These are phyloP conservation scores for Elgaria multicarinata DNA, from an alignment of 2,113 vertebrate species.

Conservation along the genomic window DNA sequence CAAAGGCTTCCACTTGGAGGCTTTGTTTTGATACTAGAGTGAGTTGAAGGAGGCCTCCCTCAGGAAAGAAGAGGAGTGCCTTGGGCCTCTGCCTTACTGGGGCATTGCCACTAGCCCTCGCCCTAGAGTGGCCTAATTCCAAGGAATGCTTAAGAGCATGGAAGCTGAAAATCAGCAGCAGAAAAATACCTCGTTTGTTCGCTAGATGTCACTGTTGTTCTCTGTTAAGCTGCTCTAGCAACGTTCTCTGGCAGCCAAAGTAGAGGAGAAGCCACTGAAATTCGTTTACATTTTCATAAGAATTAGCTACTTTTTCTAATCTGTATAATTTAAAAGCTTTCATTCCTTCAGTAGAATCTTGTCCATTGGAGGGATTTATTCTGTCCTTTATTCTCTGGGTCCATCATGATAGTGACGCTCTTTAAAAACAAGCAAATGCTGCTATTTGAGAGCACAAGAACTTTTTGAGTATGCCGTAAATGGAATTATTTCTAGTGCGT, in stretches of 20 bases:
- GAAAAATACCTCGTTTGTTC: constrained; percentile 8
- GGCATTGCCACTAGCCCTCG: no score
- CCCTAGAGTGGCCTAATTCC: no score
- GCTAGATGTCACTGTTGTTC: constrained; percentile 61
- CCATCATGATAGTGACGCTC: not conserved
- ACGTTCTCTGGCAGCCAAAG: constrained; percentile 16
- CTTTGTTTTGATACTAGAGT: no score
- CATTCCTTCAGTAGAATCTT: not conserved
- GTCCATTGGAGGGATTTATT: not conserved
- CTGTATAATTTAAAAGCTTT: not conserved
- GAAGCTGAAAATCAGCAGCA: not conserved
- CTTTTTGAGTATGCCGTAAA: not conserved
- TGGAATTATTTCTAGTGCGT: not conserved
- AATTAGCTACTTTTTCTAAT: not conserved
- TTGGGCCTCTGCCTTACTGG: no score
- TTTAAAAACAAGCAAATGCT: not conserved
- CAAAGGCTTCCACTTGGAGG: not conserved
- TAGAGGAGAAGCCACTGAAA: not conserved
- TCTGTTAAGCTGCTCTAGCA: constrained; percentile 8
- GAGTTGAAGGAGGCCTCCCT: no score
- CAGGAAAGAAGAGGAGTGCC: no score
- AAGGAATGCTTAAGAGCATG: constrained; percentile 6
- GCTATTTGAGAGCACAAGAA: not conserved
- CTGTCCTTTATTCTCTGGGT: not conserved
- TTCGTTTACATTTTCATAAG: not conserved